phyloP scores from a whole-genome alignment of 2,888 invertebrate species.

The Trachelus troglodyta region DNA sequence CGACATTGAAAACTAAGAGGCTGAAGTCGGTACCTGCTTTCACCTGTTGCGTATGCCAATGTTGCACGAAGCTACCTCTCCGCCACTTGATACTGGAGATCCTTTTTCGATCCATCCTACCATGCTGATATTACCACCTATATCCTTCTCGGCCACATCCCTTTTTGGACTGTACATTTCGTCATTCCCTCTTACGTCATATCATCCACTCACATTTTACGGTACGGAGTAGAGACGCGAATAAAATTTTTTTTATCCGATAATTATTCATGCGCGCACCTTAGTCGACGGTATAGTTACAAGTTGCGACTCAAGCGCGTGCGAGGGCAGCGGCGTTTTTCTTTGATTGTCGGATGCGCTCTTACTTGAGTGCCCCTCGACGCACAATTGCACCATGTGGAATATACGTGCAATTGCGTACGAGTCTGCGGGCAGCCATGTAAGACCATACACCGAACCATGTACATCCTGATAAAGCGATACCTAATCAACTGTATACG shows the following conservation, averaged over 20 bases:
- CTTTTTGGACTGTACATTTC: background rate
- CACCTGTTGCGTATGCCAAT: conserved; percentile 37
- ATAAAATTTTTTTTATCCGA: too few relatives aligned
- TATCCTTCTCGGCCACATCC: background rate
- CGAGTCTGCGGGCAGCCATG: conserved; percentile 57
- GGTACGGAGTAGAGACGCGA: background rate
- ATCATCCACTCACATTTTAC: background rate
- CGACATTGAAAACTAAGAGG: conserved; percentile 19
- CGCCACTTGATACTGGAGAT: conserved; percentile 22
- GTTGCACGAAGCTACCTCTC: conserved; percentile 20
- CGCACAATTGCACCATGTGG: conserved; percentile 44
- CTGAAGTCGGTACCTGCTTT: conserved; percentile 29
- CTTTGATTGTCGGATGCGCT: conserved; percentile 58
- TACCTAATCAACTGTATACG: too few relatives aligned
- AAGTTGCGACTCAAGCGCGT: conserved; percentile 35
- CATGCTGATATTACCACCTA: too few relatives aligned
- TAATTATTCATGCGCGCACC: too few relatives aligned
- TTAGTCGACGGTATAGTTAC: too few relatives aligned
- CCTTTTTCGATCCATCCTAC: background rate
- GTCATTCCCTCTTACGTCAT: background rate
- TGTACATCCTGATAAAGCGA: conserved; percentile 1
- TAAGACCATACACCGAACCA: conserved; percentile 58
- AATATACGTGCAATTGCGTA: conserved; percentile 37
- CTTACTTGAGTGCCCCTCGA: conserved; percentile 64
- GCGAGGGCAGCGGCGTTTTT: conserved; percentile 51